Percentiles rank a stretch among this genome's conserved stretches.
Evolutionary conservation across 2,797 vertebrate genomes (phyloP).

Genomic region (Sorex maritimensis): DNA sequence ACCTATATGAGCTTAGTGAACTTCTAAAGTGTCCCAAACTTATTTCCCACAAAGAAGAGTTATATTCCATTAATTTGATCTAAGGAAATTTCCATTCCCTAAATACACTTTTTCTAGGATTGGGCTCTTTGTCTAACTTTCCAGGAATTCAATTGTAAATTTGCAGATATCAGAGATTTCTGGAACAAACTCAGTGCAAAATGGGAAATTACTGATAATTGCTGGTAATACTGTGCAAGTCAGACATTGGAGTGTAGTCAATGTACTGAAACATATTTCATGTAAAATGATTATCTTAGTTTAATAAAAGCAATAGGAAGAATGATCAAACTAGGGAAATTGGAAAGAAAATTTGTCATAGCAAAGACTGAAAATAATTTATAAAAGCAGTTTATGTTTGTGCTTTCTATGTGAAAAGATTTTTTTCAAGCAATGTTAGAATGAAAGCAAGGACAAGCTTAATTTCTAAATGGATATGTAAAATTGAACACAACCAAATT

Average conservation of each 20-base stretch:
- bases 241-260: background rate
- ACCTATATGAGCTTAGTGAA: background rate
- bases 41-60: accelerated
- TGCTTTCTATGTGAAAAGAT: background rate
- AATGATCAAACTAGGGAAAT: background rate
- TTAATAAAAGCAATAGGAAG: background rate
- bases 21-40: background rate
- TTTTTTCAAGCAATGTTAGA: background rate
- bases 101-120: background rate
- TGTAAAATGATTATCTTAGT: background rate
- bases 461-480: background rate
- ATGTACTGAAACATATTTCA: background rate
- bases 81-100: background rate
- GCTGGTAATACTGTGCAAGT: background rate
- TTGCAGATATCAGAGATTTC: background rate
- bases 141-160: background rate
- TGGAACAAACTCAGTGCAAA: background rate
- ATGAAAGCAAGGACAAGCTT: background rate
- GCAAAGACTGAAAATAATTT: conserved; percentile 2
- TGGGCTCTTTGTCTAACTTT: background rate
- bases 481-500: background rate
- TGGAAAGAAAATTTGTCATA: background rate
- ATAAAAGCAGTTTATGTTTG: no score
- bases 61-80: background rate
- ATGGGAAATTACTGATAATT: background rate